phyloP scores from a whole-genome alignment of 2,113 vertebrate genomes.

The Paramormyrops kingsleyae region DNA sequence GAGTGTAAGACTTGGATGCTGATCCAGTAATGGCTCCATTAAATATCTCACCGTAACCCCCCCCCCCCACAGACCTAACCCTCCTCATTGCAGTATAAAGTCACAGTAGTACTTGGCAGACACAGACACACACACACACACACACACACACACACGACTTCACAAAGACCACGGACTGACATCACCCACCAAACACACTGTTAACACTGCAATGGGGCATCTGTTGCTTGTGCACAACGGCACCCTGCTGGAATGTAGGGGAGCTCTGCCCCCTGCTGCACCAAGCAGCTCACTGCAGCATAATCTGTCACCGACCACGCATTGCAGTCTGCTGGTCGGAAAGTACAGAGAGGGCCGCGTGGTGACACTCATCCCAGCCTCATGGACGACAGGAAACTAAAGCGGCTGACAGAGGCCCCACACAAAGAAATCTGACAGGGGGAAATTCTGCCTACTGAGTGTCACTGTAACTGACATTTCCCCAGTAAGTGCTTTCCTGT shows the following conservation, averaged over 20 bases:
- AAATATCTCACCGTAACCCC: background rate
- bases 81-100: background rate
- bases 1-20: background rate
- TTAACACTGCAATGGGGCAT: conserved; percentile 10
- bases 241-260: background rate
- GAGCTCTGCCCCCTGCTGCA: background rate
- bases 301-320: background rate
- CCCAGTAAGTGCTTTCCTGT: background rate
- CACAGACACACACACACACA: background rate
- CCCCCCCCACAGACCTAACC: background rate
- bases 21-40: background rate
- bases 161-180: background rate
- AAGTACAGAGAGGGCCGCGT: background rate
- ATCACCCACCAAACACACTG: background rate
- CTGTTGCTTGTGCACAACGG: conserved; percentile 1
- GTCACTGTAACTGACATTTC: background rate
- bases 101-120: background rate
- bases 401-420: background rate
- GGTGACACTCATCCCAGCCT: background rate
- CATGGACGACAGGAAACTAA: background rate
- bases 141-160: background rate
- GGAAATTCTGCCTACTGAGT: background rate
- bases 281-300: background rate
- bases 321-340: background rate
- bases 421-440: background rate